Evolutionary conservation across 2,113 vertebrate species (phyloP).

Genomic region (Rutilus rutilus): DNA sequence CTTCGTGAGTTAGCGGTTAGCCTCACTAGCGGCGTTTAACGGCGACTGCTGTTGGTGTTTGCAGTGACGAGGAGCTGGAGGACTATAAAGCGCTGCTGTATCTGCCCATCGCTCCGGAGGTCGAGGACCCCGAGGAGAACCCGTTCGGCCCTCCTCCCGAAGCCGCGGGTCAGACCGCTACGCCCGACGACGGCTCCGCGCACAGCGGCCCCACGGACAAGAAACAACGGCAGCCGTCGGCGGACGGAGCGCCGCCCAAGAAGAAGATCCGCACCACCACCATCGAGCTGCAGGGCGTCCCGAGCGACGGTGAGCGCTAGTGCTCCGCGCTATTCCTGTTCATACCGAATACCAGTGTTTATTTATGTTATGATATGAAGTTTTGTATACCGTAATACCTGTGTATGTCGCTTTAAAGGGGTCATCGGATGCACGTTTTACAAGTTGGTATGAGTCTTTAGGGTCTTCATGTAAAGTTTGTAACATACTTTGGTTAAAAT

Average conservation of each 20-base stretch:
- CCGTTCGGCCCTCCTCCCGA: conserved; percentile 95
- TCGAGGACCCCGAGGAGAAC: conserved; percentile 97
- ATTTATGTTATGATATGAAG: too few species aligned
- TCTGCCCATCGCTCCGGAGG: conserved; percentile 95
- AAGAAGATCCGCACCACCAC: conserved; percentile 98
- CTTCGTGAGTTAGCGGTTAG: too few species aligned
- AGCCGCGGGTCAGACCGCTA: conserved; percentile 75
- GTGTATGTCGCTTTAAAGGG: too few species aligned
- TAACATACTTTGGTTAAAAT: too few species aligned
- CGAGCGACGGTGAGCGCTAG: conserved; percentile 83
- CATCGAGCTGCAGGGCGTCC: conserved; percentile 96
- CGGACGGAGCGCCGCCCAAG: conserved; percentile 90
- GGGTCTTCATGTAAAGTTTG: too few species aligned
- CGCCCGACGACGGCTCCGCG: conserved; percentile 76
- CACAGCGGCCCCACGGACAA: conserved; percentile 78
- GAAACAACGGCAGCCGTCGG: conserved; percentile 87
- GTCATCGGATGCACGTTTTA: too few species aligned
- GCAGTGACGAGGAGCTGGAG: conserved; percentile 95
- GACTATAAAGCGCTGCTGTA: conserved; percentile 94
- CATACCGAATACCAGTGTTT: too few species aligned
- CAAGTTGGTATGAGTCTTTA: too few species aligned
- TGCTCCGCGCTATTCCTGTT: too few species aligned
- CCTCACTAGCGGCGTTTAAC: too few species aligned
- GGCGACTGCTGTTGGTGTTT: not conserved
- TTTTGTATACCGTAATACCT: too few species aligned